Evolutionary conservation across 2,113 vertebrate species (phyloP).

Genomic region (Gasterosteus aculeatus): DNA sequence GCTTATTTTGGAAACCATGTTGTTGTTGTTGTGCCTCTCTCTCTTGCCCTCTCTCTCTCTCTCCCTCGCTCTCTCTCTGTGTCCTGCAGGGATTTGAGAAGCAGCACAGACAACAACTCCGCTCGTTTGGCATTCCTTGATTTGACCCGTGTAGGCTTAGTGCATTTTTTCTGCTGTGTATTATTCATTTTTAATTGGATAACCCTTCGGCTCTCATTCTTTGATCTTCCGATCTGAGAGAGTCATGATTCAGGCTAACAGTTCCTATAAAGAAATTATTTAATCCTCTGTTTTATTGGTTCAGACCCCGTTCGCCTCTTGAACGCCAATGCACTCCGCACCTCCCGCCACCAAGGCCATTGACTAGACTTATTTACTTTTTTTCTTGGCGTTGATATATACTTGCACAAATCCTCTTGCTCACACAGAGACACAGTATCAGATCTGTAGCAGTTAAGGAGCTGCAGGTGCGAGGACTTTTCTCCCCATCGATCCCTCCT

Average conservation of each 20-base stretch:
- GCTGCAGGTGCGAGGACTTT: constrained; percentile 64
- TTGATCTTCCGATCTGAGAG: constrained; percentile 22
- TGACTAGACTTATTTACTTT: constrained; percentile 9
- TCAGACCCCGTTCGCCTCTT: not conserved
- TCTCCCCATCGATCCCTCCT: constrained; percentile 26
- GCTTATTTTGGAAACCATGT: constrained; percentile 60
- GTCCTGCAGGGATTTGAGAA: constrained; percentile 1
- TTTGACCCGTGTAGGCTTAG: constrained; percentile 54
- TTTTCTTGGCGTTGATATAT: not conserved
- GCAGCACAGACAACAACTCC: constrained; percentile 26
- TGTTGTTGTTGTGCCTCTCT: constrained; percentile 37
- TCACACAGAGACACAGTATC: too few relatives aligned
- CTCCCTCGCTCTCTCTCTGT: not conserved
- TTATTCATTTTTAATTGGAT: constrained; percentile 65
- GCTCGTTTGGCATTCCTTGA: constrained; percentile 39
- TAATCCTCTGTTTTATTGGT: constrained; percentile 39
- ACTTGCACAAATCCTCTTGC: too few relatives aligned
- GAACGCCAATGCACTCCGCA: not conserved
- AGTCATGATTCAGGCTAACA: constrained; percentile 45
- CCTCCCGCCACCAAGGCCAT: not conserved
- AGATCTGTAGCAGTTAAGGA: constrained; percentile 22
- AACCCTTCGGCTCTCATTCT: constrained; percentile 12
- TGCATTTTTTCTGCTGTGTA: constrained; percentile 30
- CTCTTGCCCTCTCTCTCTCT: not conserved
- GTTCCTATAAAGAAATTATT: constrained; percentile 39